Percentiles rank a stretch among this genome's conserved stretches.
Evolutionary conservation across 2,888 invertebrate genomes (phyloP).

Genomic region (Leptinotarsa tumamoca): DNA sequence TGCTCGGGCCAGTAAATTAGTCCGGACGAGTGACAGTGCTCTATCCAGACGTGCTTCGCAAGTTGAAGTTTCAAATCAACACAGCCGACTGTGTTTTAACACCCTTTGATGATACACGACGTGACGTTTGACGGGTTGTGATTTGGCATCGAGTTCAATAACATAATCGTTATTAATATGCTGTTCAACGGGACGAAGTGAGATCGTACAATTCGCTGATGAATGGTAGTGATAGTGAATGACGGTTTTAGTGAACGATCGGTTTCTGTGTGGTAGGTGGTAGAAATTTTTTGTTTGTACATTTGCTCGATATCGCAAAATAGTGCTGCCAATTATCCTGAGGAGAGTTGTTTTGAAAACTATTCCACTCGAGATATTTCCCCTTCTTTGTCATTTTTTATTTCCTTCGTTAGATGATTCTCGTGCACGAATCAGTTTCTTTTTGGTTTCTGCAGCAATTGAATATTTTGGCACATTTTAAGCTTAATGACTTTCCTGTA

Average conservation of each 20-base stretch:
- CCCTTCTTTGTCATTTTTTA: too few species aligned
- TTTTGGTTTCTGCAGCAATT: too few species aligned
- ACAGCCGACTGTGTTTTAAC: constrained; percentile 13
- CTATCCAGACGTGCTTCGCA: constrained; percentile 53
- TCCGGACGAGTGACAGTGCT: constrained; percentile 50
- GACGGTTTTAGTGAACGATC: neutral
- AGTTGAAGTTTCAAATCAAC: constrained; percentile 42
- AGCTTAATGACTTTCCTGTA: too few species aligned
- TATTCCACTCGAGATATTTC: too few species aligned
- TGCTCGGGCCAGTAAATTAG: constrained; percentile 62
- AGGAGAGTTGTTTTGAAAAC: too few species aligned
- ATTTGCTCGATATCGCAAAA: neutral
- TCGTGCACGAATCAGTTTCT: too few species aligned
- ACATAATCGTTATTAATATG: constrained; percentile 14
- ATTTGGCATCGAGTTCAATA: constrained; percentile 13
- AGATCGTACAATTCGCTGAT: neutral
- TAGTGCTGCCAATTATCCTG: neutral
- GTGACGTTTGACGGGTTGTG: constrained; percentile 16
- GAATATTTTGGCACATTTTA: too few species aligned
- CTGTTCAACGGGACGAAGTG: neutral
- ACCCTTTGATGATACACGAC: constrained; percentile 15
- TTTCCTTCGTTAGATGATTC: too few species aligned
- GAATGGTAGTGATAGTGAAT: neutral
- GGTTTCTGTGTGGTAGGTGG: neutral
- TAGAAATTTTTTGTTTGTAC: neutral